Conservation (phyloP, 2,888 invertebrate species). For the Aleiodes alternator region DNA sequence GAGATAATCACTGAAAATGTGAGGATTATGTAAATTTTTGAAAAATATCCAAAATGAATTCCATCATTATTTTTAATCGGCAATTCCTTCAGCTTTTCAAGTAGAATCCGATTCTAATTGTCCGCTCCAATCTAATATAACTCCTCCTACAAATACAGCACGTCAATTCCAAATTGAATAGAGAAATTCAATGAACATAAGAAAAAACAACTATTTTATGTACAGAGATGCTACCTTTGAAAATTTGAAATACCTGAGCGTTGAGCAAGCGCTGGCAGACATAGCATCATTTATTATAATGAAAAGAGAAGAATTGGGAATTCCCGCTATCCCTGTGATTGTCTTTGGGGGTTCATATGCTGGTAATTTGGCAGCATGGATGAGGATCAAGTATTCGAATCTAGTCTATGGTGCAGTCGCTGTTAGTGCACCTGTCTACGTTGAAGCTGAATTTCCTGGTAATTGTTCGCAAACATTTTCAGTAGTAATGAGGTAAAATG, state of each 20-base stretch:
- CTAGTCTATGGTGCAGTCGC: slow-evolving; percentile 78
- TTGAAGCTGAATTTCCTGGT: slow-evolving; percentile 80
- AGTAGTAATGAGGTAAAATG: no score
- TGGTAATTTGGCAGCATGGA: slow-evolving; percentile 80
- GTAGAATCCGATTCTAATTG: no score
- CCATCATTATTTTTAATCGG: no score
- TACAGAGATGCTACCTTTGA: slow-evolving; percentile 78
- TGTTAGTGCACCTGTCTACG: slow-evolving; percentile 79
- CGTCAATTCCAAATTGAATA: no score
- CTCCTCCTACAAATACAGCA: no score
- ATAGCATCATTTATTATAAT: slow-evolving; percentile 80
- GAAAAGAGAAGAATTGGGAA: slow-evolving; percentile 65
- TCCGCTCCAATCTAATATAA: no score
- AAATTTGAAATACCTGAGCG: slow-evolving; percentile 80
- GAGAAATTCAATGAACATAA: no score
- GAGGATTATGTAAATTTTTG: no score
- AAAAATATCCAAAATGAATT: no score
- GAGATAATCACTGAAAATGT: no score
- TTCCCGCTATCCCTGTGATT: slow-evolving; percentile 74
- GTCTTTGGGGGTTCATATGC: slow-evolving; percentile 80
- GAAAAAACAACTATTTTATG: not conserved
- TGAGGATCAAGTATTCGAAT: slow-evolving; percentile 79
- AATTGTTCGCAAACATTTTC: slow-evolving; percentile 49
- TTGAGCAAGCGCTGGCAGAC: slow-evolving; percentile 83
- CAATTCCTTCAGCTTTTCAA: no score